Percentiles rank a stretch among this genome's conserved stretches.
Evolutionary conservation across 1,140 invertebrate genomes (phyloP).

Genomic region (Heliothis subflexa): DNA sequence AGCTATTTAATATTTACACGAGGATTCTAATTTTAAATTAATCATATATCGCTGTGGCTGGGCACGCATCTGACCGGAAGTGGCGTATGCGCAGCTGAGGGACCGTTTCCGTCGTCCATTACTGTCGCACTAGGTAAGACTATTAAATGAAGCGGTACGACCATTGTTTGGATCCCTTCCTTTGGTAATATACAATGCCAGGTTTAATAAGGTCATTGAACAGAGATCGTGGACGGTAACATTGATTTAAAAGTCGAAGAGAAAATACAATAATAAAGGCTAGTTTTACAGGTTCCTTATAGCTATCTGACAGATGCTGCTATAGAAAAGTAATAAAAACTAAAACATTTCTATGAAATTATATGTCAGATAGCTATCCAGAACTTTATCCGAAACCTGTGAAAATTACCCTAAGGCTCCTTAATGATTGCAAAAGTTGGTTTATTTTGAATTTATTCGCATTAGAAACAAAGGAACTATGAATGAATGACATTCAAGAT

Average conservation of each 20-base stretch:
- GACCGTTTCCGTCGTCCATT: conserved; percentile 74
- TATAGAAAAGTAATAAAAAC: too few species aligned
- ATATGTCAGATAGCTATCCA: too few species aligned
- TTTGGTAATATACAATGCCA: conserved; percentile 60
- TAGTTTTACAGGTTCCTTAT: too few species aligned
- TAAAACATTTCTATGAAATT: too few species aligned
- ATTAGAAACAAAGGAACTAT: too few species aligned
- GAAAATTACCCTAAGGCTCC: not conserved
- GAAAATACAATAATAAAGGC: not conserved
- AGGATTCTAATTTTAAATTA: conserved; percentile 62
- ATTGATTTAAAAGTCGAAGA: not conserved
- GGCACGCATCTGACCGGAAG: conserved; percentile 79
- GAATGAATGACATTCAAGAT: too few species aligned
- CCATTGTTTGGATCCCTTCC: conserved; percentile 74
- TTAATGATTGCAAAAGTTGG: not conserved
- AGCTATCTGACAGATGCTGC: too few species aligned
- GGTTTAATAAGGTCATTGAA: conserved; percentile 69
- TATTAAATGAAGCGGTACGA: conserved; percentile 76
- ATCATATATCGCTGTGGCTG: conserved; percentile 67
- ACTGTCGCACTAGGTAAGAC: conserved; percentile 63
- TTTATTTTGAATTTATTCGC: not conserved
- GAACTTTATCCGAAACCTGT: too few species aligned
- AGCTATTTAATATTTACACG: conserved; percentile 40
- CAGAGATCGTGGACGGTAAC: conserved; percentile 53
- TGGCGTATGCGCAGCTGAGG: conserved; percentile 67